These are phyloP conservation scores for Pseudois nayaur DNA, from an alignment of 2,113 vertebrate species.

Conservation along the genomic window DNA sequence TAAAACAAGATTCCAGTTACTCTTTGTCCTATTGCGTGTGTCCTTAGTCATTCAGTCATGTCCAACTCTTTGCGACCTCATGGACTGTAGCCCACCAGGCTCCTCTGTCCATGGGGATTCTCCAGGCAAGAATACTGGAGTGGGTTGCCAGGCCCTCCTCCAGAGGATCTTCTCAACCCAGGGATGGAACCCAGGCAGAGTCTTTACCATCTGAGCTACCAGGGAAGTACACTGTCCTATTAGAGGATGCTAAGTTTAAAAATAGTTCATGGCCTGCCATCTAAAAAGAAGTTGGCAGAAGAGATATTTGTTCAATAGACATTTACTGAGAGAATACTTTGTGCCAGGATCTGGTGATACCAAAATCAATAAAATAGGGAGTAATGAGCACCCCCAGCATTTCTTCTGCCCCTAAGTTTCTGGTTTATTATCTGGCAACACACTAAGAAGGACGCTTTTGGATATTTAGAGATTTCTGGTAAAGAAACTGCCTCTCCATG, in stretches of 20 bases:
- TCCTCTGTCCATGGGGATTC: not conserved
- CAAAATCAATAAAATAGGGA: not conserved
- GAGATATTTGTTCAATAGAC: not conserved
- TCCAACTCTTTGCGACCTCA: rapidly evolving
- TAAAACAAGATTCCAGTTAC: not conserved
- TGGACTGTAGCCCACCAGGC: not conserved
- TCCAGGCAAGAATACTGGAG: not conserved
- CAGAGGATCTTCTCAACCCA: not conserved
- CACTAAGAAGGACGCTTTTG: not conserved
- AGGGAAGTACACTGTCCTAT: not conserved
- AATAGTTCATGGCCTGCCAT: not conserved
- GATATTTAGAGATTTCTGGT: not conserved
- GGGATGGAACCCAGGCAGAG: not conserved
- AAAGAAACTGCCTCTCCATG: not conserved
- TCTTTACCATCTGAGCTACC: not conserved
- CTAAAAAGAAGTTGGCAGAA: not conserved
- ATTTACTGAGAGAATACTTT: not conserved
- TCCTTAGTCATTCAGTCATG: not conserved
- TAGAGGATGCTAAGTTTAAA: not conserved
- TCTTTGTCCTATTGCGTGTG: rapidly evolving
- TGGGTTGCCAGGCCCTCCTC: not conserved
- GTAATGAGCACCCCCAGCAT: not conserved
- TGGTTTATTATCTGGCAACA: not conserved
- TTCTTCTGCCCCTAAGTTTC: not conserved
- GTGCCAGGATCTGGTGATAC: not conserved